Conservation (phyloP, 2,888 invertebrate genomes). For the Tipula lateralis region DNA sequence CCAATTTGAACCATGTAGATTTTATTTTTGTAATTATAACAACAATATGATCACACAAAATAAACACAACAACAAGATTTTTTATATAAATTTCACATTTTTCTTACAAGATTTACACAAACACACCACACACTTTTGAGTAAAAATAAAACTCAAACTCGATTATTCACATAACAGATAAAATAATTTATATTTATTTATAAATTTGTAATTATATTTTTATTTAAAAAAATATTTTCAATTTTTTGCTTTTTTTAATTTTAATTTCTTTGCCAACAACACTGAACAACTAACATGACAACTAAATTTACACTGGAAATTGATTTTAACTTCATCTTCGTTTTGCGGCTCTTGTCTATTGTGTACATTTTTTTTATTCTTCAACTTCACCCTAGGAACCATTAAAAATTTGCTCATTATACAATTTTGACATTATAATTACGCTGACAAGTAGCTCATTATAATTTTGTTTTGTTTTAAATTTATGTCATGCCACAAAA, state of each 20-base stretch:
- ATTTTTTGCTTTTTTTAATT: neutral
- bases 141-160: neutral
- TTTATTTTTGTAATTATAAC: neutral
- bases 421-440: neutral
- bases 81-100: neutral
- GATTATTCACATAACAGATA: neutral
- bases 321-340: neutral
- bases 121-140: neutral
- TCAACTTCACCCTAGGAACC: neutral
- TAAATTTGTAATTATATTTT: neutral
- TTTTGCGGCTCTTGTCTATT: neutral
- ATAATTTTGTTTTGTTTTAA: neutral
- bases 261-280: slow-evolving; percentile 11
- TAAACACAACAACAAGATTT: neutral
- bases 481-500: neutral
- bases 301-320: slow-evolving; percentile 11
- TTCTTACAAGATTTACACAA: neutral
- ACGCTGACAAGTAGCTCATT: neutral
- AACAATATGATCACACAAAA: neutral
- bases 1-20: neutral
- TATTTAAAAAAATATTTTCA: neutral
- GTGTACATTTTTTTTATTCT: neutral
- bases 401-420: neutral
- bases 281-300: slow-evolving; percentile 12
- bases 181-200: neutral